phyloP scores from a whole-genome alignment of 2,888 invertebrate species.

The Anthophora plumipes region DNA sequence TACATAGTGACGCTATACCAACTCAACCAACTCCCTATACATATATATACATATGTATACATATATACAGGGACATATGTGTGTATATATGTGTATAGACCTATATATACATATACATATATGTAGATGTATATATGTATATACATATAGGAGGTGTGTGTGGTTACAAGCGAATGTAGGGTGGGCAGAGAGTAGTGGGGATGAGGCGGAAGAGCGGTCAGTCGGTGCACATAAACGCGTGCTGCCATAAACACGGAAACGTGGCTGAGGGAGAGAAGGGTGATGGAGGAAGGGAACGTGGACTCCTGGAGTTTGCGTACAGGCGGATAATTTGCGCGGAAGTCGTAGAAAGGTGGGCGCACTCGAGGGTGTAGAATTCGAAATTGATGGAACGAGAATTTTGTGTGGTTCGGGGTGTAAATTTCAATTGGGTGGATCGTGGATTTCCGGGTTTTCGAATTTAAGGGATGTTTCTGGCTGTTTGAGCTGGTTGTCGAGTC shows the following conservation, averaged over 20 bases:
- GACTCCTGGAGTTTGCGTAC: not conserved
- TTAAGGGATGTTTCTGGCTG: no score
- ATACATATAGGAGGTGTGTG: conserved; percentile 12
- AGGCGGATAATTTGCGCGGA: conserved; percentile 12
- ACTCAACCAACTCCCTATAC: conserved; percentile 4
- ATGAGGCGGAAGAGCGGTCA: conserved; percentile 17
- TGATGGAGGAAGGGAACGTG: conserved; percentile 7
- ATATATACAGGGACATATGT: no score
- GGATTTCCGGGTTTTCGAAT: not conserved
- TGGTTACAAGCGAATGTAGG: conserved; percentile 40
- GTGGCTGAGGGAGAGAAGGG: conserved; percentile 9
- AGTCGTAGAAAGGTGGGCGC: not conserved
- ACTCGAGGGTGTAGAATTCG: no score
- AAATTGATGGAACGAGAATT: not conserved
- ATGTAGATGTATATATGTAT: no score
- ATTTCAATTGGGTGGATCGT: not conserved
- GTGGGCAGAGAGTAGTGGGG: not conserved
- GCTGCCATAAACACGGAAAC: conserved; percentile 56
- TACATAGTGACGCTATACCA: conserved; percentile 38
- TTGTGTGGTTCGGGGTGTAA: conserved; percentile 19
- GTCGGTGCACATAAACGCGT: conserved; percentile 49
- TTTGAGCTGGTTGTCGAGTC: no score
- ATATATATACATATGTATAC: not conserved
- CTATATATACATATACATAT: no score
- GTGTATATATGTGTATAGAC: no score